Base-by-base conservation (phyloP, 2,888 invertebrate genomes). In the Agelastica alni region DNA sequence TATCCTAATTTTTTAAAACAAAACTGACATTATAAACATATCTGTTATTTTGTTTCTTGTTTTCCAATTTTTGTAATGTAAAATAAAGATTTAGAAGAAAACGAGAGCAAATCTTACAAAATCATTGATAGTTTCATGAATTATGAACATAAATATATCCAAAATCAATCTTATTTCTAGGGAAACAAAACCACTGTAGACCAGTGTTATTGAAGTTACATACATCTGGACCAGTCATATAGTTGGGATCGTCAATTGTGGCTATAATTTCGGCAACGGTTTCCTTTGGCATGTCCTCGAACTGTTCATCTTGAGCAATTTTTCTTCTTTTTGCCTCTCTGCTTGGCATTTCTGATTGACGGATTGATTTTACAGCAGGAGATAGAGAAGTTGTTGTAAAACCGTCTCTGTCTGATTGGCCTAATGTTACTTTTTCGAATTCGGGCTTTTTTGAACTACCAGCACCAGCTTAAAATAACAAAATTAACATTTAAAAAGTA, bases 201-300 rank as follows among this genome's bases (percentile, higher is more conserved):
- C n/a, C n/a, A n/a, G n/a, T n/a, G n/a, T n/a, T n/a, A n/a, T n/a
- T n/a, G n/a, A n/a, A n/a, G n/a, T n/a, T n/a, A 51, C 80, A 78
- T 66, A 88, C 89, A 73, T 91, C 90, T 1, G 91, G 89, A 2
- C 91, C 91, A 51, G 87, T 86, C 85, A 91, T 89, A 61, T 89
- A 87, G 72, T 88, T 88, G 1, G 91, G 91, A 73, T 93, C 91
- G 46, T 86, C 85, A 57, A 94, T 90, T 12, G 88, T 87, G 37
- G 89, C 88, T 39, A 94, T 85, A 28, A 94, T 89, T 68, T 92
- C 88, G 3, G 88, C 83, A 0, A 95, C 87, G 0, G 88, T 86
- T 6, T 92, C 87, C 54, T 88, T 85, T 34, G 88, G 83, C 46
- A 93, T 80, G 78, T 94, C 94, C 53, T 87, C 87, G 34, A 82